Conservation (phyloP, 2,888 invertebrate genomes). For the Gymnocheta viridis region DNA sequence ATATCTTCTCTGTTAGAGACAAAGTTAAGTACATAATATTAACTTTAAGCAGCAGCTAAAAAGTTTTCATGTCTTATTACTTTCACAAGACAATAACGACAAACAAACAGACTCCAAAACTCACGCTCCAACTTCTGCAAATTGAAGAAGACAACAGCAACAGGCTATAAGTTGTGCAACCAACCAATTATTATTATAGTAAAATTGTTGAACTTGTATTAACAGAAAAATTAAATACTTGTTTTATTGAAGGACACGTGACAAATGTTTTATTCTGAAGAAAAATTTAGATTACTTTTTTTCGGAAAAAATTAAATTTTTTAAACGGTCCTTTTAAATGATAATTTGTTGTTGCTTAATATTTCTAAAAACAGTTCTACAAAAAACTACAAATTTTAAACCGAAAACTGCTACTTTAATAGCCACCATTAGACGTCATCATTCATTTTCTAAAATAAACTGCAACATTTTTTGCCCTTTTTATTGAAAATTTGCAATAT, state of each 20-base stretch:
- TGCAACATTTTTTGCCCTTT: no score
- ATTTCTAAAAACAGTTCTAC: no score
- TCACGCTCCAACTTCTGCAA: neutral
- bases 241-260: no score
- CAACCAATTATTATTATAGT: neutral
- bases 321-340: no score
- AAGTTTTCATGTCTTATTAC: slow-evolving; percentile 18
- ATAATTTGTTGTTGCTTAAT: no score
- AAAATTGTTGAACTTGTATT: slow-evolving; percentile 2
- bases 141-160: neutral
- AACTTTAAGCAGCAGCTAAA: slow-evolving; percentile 26
- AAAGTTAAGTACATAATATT: neutral
- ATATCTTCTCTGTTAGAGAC: neutral
- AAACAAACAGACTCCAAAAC: slow-evolving; percentile 2
- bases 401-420: no score
- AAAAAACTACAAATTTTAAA: no score
- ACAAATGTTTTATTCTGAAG: no score
- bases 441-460: no score
- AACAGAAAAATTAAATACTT: neutral
- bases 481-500: no score
- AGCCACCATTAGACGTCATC: no score
- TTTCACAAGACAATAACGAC: slow-evolving; percentile 36
- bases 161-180: neutral
- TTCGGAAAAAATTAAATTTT: no score
- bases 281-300: neutral